phyloP scores from a whole-genome alignment of 2,113 vertebrate genomes.

The Eidolon helvum region DNA sequence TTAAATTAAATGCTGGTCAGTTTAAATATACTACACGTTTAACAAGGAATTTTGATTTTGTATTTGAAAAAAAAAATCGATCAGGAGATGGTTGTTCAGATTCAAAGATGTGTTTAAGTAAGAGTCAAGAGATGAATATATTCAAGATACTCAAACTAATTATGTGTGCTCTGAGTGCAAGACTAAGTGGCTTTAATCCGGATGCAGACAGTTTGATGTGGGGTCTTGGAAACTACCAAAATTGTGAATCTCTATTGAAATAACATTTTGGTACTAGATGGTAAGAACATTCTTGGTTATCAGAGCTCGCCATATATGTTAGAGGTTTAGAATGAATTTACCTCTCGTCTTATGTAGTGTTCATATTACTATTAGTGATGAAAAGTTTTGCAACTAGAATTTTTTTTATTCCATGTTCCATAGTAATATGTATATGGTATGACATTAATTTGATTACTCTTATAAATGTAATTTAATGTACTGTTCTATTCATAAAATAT shows the following conservation, averaged over 20 bases:
- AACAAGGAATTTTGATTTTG: constrained; percentile 6
- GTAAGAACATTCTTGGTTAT: neutral
- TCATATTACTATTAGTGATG: neutral
- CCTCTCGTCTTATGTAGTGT: neutral
- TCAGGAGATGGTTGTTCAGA: neutral
- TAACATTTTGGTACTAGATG: neutral
- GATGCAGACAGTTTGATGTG: neutral
- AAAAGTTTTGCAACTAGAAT: neutral
- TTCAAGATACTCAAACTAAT: neutral
- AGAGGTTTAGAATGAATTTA: neutral
- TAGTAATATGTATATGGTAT: neutral
- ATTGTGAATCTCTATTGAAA: neutral
- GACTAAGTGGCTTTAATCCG: neutral
- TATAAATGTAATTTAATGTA: neutral
- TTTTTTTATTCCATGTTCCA: neutral
- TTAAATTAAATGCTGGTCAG: constrained; percentile 48
- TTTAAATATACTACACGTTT: constrained; percentile 1
- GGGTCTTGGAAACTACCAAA: constrained; percentile 1
- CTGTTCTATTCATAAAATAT: neutral
- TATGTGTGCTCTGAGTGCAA: neutral
- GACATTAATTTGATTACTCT: neutral
- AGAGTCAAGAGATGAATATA: neutral
- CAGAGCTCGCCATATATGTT: neutral
- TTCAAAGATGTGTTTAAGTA: neutral
- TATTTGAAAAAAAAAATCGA: constrained; percentile 30